These are phyloP conservation scores for Onychostruthus taczanowskii DNA, from an alignment of 2,113 vertebrate genomes.

Conservation along the genomic window DNA sequence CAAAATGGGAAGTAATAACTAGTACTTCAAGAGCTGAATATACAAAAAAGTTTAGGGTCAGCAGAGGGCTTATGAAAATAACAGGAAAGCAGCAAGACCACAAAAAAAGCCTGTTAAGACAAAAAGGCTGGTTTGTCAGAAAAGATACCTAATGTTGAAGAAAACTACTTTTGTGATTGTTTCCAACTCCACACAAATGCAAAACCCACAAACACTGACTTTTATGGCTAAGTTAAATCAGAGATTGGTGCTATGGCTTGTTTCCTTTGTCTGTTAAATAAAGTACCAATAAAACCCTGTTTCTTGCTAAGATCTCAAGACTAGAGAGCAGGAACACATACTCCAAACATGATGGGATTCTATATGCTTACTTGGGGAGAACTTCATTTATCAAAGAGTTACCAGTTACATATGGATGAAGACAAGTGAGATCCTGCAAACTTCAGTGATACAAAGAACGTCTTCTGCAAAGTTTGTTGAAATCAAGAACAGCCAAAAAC, in stretches of 20 bases:
- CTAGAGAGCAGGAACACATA: background rate
- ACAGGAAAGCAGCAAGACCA: slow-evolving; percentile 15
- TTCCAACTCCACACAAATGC: background rate
- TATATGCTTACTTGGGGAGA: background rate
- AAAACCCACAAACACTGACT: background rate
- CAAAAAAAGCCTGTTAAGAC: background rate
- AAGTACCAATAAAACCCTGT: background rate
- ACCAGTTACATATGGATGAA: background rate
- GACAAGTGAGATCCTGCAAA: background rate
- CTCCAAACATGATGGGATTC: background rate
- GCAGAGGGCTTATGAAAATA: slow-evolving; percentile 38
- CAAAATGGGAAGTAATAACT: background rate
- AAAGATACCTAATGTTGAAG: background rate
- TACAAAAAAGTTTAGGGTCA: slow-evolving; percentile 9
- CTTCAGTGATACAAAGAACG: background rate
- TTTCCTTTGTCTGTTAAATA: background rate
- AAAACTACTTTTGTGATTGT: background rate
- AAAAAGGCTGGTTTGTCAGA: background rate
- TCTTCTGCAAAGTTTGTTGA: background rate
- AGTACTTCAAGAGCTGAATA: slow-evolving; percentile 10
- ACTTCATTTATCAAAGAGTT: background rate
- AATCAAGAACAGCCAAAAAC: background rate
- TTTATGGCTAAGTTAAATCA: background rate
- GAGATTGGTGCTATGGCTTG: background rate
- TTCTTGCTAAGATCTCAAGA: background rate